phyloP scores from a whole-genome alignment of 2,888 invertebrate genomes.

The Zelleria hepariella region DNA sequence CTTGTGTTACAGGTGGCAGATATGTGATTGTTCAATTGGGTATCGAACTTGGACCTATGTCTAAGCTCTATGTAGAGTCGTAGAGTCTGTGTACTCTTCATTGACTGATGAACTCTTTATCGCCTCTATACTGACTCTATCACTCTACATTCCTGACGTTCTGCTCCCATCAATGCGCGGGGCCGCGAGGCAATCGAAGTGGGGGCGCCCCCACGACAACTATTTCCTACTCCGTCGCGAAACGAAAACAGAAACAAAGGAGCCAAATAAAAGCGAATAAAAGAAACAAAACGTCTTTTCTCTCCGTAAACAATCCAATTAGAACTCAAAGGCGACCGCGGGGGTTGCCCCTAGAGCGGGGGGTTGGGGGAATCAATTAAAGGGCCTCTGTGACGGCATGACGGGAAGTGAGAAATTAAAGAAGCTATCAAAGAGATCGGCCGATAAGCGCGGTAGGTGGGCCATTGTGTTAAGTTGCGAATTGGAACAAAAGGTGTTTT shows the following conservation, averaged over 20 bases:
- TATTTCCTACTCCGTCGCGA: neutral
- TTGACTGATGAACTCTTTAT: too few species aligned
- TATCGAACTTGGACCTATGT: too few species aligned
- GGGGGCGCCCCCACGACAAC: neutral
- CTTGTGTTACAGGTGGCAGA: too few species aligned
- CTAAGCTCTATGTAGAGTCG: too few species aligned
- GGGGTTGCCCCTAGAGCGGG: neutral
- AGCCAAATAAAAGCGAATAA: neutral
- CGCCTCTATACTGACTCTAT: too few species aligned
- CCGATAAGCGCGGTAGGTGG: neutral
- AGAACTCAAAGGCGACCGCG: neutral
- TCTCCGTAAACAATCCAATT: conserved; percentile 5
- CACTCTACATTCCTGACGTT: too few species aligned
- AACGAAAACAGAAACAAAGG: conserved; percentile 3
- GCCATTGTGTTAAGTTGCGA: neutral
- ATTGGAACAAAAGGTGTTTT: too few species aligned
- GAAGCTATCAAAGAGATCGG: neutral
- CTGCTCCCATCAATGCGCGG: too few species aligned
- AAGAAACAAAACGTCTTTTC: conserved; percentile 1
- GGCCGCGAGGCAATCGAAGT: neutral
- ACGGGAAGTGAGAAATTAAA: neutral
- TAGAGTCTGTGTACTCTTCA: too few species aligned
- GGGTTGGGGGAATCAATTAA: neutral
- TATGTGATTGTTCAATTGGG: too few species aligned
- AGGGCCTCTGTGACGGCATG: neutral